Percentiles rank a stretch among this genome's conserved stretches.
Evolutionary conservation across 2,888 invertebrate species (phyloP).

Genomic region (Timandra comae): DNA sequence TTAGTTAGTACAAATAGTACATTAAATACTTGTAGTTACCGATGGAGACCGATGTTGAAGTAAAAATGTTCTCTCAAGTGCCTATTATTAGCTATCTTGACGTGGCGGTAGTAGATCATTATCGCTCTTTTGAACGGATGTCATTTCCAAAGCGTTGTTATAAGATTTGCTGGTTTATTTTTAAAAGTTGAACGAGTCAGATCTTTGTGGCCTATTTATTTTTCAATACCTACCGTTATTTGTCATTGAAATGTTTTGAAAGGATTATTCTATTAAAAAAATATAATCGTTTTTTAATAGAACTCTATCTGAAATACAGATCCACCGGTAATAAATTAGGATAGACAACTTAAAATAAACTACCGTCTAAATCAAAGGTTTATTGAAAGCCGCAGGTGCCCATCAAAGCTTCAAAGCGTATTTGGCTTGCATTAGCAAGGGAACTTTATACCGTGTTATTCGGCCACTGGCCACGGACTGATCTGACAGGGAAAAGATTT

Average conservation of each 20-base stretch:
- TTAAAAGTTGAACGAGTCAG: conserved; percentile 17
- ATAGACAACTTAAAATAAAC: conserved; percentile 18
- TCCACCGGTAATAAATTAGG: conserved; percentile 1
- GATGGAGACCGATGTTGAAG: not conserved
- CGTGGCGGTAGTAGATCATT: conserved; percentile 24
- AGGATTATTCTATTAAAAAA: too few species aligned
- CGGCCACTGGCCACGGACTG: conserved; percentile 25
- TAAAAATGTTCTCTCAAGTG: conserved; percentile 8
- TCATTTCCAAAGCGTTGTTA: conserved; percentile 24
- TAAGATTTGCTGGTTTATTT: conserved; percentile 20
- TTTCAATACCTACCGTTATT: conserved; percentile 3
- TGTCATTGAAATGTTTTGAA: conserved; percentile 1
- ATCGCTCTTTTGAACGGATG: conserved; percentile 26
- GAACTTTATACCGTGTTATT: conserved; percentile 31
- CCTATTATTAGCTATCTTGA: conserved; percentile 25
- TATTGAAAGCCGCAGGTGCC: conserved; percentile 42
- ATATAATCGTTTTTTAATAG: too few species aligned
- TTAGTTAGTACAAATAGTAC: too few species aligned
- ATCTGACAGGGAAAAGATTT: conserved; percentile 50
- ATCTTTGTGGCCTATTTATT: conserved; percentile 19
- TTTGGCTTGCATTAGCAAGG: conserved; percentile 30
- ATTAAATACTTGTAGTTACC: not conserved
- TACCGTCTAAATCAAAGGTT: conserved; percentile 34
- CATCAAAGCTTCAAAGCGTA: conserved; percentile 38
- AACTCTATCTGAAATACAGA: too few species aligned